Percentiles rank a stretch among this genome's conserved stretches.
phyloP scores from a whole-genome alignment of 2,797 vertebrate genomes.

The Phrynocephalus forsythii region DNA sequence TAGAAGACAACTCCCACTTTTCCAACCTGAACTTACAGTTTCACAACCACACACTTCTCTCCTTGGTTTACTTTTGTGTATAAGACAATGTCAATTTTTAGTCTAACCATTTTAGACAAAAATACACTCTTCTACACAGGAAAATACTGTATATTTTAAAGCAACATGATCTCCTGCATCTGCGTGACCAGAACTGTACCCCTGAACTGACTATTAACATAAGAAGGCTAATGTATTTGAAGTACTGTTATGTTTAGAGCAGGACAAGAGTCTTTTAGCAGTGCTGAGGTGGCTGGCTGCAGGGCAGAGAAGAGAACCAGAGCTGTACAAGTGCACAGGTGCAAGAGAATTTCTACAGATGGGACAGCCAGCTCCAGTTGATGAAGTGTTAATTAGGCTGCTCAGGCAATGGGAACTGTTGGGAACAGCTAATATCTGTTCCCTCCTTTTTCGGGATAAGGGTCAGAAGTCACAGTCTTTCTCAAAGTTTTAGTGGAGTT shows the following conservation, averaged over 20 bases:
- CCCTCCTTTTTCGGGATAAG: slow-evolving; percentile 21
- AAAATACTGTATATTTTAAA: not conserved
- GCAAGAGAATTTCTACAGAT: slow-evolving; percentile 68
- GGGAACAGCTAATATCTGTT: slow-evolving; percentile 56
- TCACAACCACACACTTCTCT: too few species aligned
- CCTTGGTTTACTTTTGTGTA: too few species aligned
- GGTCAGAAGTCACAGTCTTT: slow-evolving; percentile 58
- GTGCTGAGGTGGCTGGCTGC: slow-evolving; percentile 15
- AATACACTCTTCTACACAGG: too few species aligned
- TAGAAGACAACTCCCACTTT: too few species aligned
- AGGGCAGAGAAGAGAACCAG: slow-evolving; percentile 11
- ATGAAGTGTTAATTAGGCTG: slow-evolving; percentile 77
- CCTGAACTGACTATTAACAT: not conserved
- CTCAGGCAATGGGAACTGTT: slow-evolving; percentile 66
- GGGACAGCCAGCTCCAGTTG: slow-evolving; percentile 61
- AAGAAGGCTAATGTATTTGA: not conserved
- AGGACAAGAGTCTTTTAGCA: slow-evolving; percentile 2
- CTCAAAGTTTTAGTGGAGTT: slow-evolving; percentile 55
- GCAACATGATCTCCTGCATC: not conserved
- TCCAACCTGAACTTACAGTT: too few species aligned
- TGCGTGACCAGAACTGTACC: not conserved
- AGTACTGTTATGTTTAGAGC: not conserved
- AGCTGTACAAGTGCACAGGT: slow-evolving; percentile 59
- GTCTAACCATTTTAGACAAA: too few species aligned
- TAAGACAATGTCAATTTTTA: too few species aligned